Base-by-base conservation (phyloP, 2,113 vertebrate species). In the Sebastes schlegelii region DNA sequence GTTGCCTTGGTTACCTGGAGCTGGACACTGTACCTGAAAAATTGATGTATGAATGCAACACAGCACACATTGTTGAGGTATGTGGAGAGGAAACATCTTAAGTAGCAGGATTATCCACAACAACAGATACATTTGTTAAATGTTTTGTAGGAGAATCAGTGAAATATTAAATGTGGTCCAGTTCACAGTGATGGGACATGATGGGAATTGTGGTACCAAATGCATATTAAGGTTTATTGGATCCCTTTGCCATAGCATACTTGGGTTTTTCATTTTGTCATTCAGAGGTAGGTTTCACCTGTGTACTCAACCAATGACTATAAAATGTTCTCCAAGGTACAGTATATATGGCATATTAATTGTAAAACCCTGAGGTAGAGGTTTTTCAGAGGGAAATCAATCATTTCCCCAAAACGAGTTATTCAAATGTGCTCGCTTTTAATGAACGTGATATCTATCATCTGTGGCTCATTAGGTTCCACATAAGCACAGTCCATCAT, bases 381-480 rank as follows among this genome's bases (percentile, higher is more conserved):
- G 42, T 78, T 91, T 26, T 79, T 80, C 65, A n/a, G 12, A 57
- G 64, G 0, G 3, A 77, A 88, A 91, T 91, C 84, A 86, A 84
- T 94, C 85, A 90, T 77, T 88, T 84, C 68, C 78, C 42, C 46
- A 86, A 90, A 86, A 76, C 3, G 5, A 90, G 82, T 88, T 89
- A 87, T 89, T 92, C 71, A 11, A 80, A 87, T 42, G 84, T 76
- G 82, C 84, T 89, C 77, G 75, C 80, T 77, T 84, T 72, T 92
- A 92, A 94, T 92, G 88, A 92, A 92, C 42, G 19, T 65, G 65
- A 74, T 91, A 94, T 92, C 79, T 88, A 92, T 93, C 92, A 92
- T 94, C 90, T 94, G 87, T 85, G 92, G 89, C 91, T 94, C 90
- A 93, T 94, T 92, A 93, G 84, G 42, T 82, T 54, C 84, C 66